Evolutionary conservation across 1,140 invertebrate genomes (phyloP).

Genomic region (Limonius californicus): DNA sequence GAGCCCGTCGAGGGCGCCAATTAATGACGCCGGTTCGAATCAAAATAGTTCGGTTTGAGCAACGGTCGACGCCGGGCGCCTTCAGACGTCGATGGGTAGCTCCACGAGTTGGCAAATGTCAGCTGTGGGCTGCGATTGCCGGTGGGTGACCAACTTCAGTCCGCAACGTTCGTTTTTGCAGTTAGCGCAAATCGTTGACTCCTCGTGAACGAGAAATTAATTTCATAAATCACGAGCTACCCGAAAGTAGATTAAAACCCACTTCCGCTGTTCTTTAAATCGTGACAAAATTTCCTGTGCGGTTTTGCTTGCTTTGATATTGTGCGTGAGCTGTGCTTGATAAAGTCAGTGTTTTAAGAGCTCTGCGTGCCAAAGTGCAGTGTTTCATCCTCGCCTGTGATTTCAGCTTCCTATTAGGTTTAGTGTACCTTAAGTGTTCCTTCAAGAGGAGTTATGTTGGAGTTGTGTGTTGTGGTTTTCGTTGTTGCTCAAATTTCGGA

Average conservation of each 20-base stretch:
- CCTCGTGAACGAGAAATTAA: too few species aligned
- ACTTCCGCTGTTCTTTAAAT: constrained; percentile 4
- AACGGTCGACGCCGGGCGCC: too few species aligned
- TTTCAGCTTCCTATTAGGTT: background rate
- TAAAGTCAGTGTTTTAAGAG: background rate
- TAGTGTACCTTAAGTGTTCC: background rate
- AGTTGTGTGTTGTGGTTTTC: too few species aligned
- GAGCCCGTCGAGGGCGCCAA: background rate
- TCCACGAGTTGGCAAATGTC: background rate
- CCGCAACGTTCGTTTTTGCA: background rate
- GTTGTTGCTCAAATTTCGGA: too few species aligned
- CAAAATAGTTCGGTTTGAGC: too few species aligned
- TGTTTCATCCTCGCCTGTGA: background rate
- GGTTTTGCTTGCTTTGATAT: constrained; percentile 10
- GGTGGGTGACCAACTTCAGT: background rate
- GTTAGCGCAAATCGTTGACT: too few species aligned
- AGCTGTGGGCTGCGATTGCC: background rate
- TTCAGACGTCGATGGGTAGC: background rate
- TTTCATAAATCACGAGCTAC: background rate
- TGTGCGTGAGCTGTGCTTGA: background rate
- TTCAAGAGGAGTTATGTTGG: too few species aligned
- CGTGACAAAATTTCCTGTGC: constrained; percentile 8
- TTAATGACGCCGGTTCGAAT: too few species aligned
- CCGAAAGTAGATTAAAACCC: constrained; percentile 6
- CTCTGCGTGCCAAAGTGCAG: background rate